Evolutionary conservation across 2,797 vertebrate genomes (phyloP).

Genomic region (Ctenopoma kingsleyae): DNA sequence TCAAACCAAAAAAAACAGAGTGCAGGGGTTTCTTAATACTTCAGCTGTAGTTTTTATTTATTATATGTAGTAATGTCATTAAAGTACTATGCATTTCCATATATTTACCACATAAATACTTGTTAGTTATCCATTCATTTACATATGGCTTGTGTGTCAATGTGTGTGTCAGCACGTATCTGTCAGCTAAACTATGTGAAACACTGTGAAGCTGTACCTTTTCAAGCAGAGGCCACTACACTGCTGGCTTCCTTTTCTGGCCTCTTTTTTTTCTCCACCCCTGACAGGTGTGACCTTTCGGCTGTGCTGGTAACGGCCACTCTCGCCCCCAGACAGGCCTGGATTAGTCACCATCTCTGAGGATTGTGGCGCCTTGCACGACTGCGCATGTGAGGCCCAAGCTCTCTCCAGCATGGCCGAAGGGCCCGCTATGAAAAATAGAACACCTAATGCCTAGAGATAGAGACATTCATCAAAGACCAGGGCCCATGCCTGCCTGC

Average conservation of each 20-base stretch:
- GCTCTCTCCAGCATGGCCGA: constrained; percentile 74
- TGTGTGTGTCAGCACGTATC: constrained; percentile 7
- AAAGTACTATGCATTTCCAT: too few species aligned
- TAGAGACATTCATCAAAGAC: constrained; percentile 87
- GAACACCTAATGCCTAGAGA: constrained; percentile 86
- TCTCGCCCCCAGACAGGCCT: constrained; percentile 73
- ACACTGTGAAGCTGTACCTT: constrained; percentile 46
- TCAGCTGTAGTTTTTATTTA: too few species aligned
- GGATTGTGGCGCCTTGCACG: constrained; percentile 71
- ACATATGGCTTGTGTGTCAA: neutral
- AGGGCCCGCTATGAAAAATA: constrained; percentile 84
- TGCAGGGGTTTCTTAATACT: too few species aligned
- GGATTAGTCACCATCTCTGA: constrained; percentile 80
- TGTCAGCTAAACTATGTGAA: constrained; percentile 37
- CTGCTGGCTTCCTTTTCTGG: constrained; percentile 50
- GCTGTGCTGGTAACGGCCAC: constrained; percentile 65
- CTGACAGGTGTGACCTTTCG: constrained; percentile 86
- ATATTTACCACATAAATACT: too few species aligned
- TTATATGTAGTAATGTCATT: too few species aligned
- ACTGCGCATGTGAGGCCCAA: constrained; percentile 69
- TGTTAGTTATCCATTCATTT: neutral
- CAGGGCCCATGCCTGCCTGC: constrained; percentile 63
- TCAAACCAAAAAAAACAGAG: too few species aligned
- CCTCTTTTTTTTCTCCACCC: constrained; percentile 46
- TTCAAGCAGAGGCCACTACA: constrained; percentile 51